Conservation (phyloP, 53 echinoderm and acorn worm species). For the Mesocentrotus franciscanus region DNA sequence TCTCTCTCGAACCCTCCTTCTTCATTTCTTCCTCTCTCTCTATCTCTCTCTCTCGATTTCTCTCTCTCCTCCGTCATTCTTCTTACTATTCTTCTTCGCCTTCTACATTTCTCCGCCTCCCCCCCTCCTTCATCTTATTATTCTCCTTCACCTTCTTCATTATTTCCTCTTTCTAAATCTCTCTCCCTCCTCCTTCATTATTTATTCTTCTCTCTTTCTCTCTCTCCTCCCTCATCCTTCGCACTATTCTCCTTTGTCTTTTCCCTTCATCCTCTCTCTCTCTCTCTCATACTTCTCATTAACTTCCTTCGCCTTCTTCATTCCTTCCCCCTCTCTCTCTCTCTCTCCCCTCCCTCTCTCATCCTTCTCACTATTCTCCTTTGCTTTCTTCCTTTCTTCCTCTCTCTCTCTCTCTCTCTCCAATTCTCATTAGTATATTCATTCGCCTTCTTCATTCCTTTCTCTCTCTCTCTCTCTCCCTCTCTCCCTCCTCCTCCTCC, state of each 20-base stretch:
- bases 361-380: neutral
- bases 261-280: too few relatives aligned
- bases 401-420: neutral
- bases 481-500: neutral
- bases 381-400: neutral
- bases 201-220: neutral
- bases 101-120: too few relatives aligned
- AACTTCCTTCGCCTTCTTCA: neutral
- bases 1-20: too few relatives aligned
- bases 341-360: neutral
- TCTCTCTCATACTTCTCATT: neutral
- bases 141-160: neutral
- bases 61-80: too few relatives aligned
- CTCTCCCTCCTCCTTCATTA: too few relatives aligned
- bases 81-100: too few relatives aligned
- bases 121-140: too few relatives aligned
- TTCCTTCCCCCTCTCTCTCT: neutral
- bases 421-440: neutral
- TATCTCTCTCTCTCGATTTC: too few relatives aligned
- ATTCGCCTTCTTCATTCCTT: too few relatives aligned
- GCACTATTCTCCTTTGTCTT: too few relatives aligned
- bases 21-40: too few relatives aligned
- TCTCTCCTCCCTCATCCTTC: neutral
- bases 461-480: neutral
- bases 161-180: too few relatives aligned